Evolutionary conservation across 2,888 invertebrate species (phyloP).

Genomic region (Drosophila niveifrons): DNA sequence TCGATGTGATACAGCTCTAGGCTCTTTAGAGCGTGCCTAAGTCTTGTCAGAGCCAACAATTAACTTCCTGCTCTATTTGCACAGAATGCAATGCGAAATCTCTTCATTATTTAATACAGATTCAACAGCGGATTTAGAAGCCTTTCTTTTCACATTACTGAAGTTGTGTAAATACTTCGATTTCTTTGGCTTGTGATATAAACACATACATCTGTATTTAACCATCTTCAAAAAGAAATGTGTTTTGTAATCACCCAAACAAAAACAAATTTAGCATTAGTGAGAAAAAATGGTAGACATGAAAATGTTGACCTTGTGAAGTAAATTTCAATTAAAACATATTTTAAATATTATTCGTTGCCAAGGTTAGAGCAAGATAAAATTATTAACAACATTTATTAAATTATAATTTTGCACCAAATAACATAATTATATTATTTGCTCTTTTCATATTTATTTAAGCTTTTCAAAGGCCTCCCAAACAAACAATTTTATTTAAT

Average conservation of each 20-base stretch:
- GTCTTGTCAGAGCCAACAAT: slow-evolving; percentile 11
- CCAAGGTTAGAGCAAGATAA: too few species aligned
- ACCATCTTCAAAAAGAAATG: background rate
- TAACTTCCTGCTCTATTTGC: slow-evolving; percentile 27
- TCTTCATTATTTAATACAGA: slow-evolving; percentile 8
- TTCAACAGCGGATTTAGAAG: background rate
- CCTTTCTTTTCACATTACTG: background rate
- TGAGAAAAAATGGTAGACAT: background rate
- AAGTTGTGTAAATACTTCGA: background rate
- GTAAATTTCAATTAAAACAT: too few species aligned
- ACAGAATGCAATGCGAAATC: slow-evolving; percentile 18
- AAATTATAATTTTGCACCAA: too few species aligned
- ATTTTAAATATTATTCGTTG: too few species aligned
- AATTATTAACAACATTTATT: too few species aligned
- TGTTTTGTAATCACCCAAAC: background rate
- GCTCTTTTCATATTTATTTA: too few species aligned
- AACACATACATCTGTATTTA: background rate
- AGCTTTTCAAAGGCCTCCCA: too few species aligned
- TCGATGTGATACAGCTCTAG: background rate
- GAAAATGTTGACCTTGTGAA: too few species aligned
- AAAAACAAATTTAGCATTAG: background rate
- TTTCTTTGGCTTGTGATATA: background rate
- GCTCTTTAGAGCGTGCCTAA: slow-evolving; percentile 42
- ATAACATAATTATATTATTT: too few species aligned
- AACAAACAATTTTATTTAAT: too few species aligned